phyloP scores from a whole-genome alignment of 2,113 vertebrate species.

The Crotalus viridis region DNA sequence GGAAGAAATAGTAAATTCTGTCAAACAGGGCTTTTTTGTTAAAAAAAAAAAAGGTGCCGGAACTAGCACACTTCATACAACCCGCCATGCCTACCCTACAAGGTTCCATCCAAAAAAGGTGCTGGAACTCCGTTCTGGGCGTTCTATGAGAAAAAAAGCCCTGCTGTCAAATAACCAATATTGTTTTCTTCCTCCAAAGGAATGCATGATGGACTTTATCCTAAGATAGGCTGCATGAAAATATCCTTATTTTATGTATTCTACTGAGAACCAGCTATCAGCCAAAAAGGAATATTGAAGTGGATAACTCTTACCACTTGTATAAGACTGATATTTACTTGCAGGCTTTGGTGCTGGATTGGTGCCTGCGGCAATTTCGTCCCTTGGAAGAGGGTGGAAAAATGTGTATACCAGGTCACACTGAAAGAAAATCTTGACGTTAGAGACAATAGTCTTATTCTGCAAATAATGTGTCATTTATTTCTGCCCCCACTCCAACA shows the following conservation, averaged over 20 bases:
- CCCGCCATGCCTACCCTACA: no score
- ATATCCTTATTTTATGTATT: not conserved
- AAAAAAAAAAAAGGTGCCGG: no score
- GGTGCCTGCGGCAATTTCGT: slow-evolving; percentile 76
- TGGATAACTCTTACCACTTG: not conserved
- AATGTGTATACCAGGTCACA: slow-evolving; percentile 94
- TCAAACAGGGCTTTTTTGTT: not conserved
- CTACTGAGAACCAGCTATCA: not conserved
- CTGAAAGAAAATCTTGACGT: slow-evolving; percentile 64
- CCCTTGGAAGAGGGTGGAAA: slow-evolving; percentile 86
- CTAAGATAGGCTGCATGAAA: not conserved
- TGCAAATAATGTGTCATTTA: not conserved
- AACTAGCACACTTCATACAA: no score
- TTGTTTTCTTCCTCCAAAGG: not conserved
- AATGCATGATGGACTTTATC: not conserved
- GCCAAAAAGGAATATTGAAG: not conserved
- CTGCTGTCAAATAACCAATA: not conserved
- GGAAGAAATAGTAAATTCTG: not conserved
- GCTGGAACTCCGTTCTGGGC: no score
- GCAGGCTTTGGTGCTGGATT: slow-evolving; percentile 72
- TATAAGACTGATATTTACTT: slow-evolving; percentile 66
- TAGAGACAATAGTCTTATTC: not conserved
- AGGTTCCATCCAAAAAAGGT: no score
- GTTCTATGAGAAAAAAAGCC: no score
- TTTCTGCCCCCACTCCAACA: fast-evolving